Conservation (phyloP, 2,797 vertebrate genomes). For the Garrulus glandarius region DNA sequence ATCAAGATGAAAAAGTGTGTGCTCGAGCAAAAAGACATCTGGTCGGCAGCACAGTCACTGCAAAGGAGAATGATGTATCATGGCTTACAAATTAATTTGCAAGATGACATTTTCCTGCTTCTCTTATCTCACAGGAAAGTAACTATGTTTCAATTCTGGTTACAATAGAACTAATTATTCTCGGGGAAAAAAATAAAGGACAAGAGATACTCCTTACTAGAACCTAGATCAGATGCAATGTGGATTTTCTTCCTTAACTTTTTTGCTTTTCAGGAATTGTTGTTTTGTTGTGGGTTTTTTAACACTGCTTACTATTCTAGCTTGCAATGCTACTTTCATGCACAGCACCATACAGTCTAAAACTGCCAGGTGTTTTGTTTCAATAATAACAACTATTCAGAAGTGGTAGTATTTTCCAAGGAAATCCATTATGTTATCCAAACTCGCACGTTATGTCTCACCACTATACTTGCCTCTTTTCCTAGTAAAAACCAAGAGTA, state of each 20-base stretch:
- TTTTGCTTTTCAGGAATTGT: not conserved
- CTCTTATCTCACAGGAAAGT: not conserved
- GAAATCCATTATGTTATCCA: not conserved
- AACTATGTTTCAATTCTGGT: not conserved
- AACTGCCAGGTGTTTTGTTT: not conserved
- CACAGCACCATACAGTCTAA: not conserved
- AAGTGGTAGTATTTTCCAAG: not conserved
- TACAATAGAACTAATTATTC: not conserved
- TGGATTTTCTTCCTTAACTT: not conserved
- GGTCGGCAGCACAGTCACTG: not conserved
- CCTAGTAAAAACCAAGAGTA: not conserved
- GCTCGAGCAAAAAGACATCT: not conserved
- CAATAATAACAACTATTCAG: not conserved
- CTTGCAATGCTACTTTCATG: not conserved
- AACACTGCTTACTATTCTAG: not conserved
- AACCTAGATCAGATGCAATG: not conserved
- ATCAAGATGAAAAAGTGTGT: not conserved
- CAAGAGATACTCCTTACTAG: not conserved
- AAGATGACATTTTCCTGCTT: not conserved
- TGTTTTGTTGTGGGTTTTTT: not conserved
- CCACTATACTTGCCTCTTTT: not conserved
- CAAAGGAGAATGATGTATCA: not conserved
- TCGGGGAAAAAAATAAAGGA: not conserved
- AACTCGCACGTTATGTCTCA: accelerated
- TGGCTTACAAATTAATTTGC: not conserved